phyloP scores from a whole-genome alignment of 2,797 vertebrate genomes.

The Dicrostonyx torquatus region DNA sequence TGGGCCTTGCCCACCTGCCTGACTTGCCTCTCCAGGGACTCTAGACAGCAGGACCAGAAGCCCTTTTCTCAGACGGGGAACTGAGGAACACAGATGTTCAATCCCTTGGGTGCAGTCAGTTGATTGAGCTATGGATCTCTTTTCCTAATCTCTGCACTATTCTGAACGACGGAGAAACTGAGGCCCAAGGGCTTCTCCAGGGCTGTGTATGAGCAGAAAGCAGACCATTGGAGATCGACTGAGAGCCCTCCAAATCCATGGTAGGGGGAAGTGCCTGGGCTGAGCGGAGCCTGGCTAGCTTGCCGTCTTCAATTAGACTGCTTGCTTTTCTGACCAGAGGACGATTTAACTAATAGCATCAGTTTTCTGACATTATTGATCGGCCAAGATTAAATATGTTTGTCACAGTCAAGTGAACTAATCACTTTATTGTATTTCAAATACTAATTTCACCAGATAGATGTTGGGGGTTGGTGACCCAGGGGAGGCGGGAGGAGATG shows the following conservation, averaged over 20 bases:
- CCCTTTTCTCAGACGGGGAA: neutral
- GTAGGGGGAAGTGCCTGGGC: neutral
- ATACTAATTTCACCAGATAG: conserved; percentile 82
- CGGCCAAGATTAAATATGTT: conserved; percentile 80
- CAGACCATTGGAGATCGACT: neutral
- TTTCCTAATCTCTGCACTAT: neutral
- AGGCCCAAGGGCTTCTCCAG: neutral
- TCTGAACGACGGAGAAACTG: conserved; percentile 41
- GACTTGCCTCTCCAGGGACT: neutral
- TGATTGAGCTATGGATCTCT: neutral
- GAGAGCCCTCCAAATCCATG: neutral
- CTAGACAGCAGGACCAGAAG: neutral
- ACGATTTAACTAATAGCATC: conserved; percentile 80
- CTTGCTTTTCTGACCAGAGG: conserved; percentile 73
- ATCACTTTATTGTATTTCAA: conserved; percentile 83
- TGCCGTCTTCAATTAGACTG: conserved; percentile 73
- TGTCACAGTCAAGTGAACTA: conserved; percentile 83
- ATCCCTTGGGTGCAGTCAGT: neutral
- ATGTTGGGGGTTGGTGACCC: conserved; percentile 42
- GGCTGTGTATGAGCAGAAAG: neutral
- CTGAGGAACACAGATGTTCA: neutral
- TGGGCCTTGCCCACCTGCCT: neutral
- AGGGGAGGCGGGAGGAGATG: neutral
- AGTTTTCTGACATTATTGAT: conserved; percentile 81
- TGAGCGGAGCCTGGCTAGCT: conserved; percentile 30